phyloP scores from a whole-genome alignment of 2,888 invertebrate species.

The Campoplex capitator region DNA sequence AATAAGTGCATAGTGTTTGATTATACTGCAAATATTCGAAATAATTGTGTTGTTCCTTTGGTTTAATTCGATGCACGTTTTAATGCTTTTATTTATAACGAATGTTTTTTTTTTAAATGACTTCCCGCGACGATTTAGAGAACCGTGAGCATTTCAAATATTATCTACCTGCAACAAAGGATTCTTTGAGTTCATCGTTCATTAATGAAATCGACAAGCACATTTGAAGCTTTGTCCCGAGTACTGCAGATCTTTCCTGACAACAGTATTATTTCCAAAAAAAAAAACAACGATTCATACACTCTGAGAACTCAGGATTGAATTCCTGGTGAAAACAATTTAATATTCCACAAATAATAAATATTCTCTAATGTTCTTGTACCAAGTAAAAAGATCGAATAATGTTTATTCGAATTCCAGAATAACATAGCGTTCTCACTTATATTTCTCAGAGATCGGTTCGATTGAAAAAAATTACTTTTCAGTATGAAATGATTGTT shows the following conservation, averaged over 20 bases:
- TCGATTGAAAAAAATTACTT: background rate
- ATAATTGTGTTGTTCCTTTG: background rate
- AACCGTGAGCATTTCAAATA: background rate
- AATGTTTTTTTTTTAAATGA: background rate
- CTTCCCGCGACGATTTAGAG: background rate
- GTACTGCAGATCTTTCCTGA: too few relatives aligned
- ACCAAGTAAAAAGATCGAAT: too few relatives aligned
- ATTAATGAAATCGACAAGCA: background rate
- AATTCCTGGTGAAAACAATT: background rate
- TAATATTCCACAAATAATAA: background rate
- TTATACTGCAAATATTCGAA: background rate
- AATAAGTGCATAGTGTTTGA: background rate
- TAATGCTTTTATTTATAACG: background rate
- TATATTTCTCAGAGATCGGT: too few relatives aligned
- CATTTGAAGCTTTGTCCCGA: too few relatives aligned
- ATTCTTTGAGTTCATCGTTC: background rate
- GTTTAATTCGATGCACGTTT: background rate
- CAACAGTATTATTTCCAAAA: background rate
- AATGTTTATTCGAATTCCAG: too few relatives aligned
- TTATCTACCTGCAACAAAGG: background rate
- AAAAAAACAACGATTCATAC: background rate
- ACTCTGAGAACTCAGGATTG: background rate
- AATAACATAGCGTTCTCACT: too few relatives aligned
- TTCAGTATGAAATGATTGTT: background rate
- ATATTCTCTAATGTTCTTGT: too few relatives aligned